Percentiles rank a stretch among this genome's conserved stretches.
These are phyloP conservation scores for Drusus annulatus DNA, from an alignment of 1,140 invertebrate genomes.

Conservation along the genomic window DNA sequence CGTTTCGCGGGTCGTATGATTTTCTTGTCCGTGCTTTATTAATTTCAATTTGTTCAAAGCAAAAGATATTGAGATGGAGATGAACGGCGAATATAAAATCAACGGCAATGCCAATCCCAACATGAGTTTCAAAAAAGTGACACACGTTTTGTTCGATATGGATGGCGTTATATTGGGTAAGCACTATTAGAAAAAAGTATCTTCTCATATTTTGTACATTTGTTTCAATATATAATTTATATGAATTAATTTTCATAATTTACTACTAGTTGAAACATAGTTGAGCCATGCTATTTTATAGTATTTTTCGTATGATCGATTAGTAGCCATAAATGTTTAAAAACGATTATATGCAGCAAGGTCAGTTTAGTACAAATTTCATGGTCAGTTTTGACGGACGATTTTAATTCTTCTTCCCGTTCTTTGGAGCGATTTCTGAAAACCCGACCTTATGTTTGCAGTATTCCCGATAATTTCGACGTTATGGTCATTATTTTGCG, in stretches of 20 bases:
- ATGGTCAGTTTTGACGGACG: background rate
- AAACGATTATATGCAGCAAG: no score
- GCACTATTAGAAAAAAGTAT: background rate
- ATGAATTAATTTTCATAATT: no score
- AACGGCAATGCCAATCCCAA: background rate
- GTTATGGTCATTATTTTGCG: no score
- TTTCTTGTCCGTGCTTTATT: slow-evolving; percentile 11
- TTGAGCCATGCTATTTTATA: no score
- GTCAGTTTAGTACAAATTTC: background rate
- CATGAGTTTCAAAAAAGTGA: slow-evolving; percentile 33
- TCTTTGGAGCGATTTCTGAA: background rate
- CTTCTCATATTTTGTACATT: no score
- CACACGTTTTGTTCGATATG: slow-evolving; percentile 41
- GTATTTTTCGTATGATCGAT: no score
- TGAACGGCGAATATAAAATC: slow-evolving; percentile 1
- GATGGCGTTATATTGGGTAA: slow-evolving; percentile 41
- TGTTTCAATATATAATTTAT: no score
- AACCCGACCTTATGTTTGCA: background rate
- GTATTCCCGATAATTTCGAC: no score
- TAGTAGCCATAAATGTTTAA: no score
- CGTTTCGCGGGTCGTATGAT: slow-evolving; percentile 33
- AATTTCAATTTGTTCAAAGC: background rate
- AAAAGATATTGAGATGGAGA: slow-evolving; percentile 21
- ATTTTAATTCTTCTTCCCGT: slow-evolving; percentile 10
- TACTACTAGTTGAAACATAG: no score